Base-by-base conservation (phyloP, 2,797 vertebrate genomes). In the Numenius phaeopus region DNA sequence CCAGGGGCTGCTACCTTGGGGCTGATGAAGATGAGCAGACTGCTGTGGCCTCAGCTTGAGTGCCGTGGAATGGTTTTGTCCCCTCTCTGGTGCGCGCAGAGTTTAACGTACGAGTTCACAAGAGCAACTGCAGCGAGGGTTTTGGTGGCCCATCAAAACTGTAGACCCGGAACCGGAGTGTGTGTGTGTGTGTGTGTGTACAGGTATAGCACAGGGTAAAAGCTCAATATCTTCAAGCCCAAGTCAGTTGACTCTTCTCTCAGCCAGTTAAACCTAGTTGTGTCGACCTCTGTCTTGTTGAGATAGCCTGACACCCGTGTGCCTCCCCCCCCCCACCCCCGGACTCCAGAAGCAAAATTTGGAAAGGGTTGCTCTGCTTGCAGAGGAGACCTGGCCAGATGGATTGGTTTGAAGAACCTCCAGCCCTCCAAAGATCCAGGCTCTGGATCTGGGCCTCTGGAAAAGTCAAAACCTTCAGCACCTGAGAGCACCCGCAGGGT, bases 401-500 rank as follows among this genome's bases (percentile, higher is more conserved):
- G 5, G 32, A n/a, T 29, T 16, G 37, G 32, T 47, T 11, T 52
- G 67, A 87, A 58, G 59, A 58, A 12, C 13, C 26, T 82, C 34
- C 54, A 64, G 40, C 12, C 8, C 12, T 29, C 27, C 23, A 16
- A 24, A 62, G 32, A 23, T 26, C 30, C 57, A 70, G 52, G 42
- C 14, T 23, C 27, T 17, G 11, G 17, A 66, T 21, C 50, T 54
- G 42, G 44, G n/a, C 5, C 30, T 37, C 29, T 66, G 57, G 30
- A 67, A 50, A 21, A 5, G 0, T 10, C 42, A 57, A 54, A 78
- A 27, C 6, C 12, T 78, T 66, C 12, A 30, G 37, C 47, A 21
- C 34, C 54, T 39, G 47, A 34, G 32, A 34, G 32, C 65, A 32
- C 44, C 14, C 0, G 0, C 30, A 20, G 18, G 26, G 34, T 52